Conservation (phyloP, 2,113 vertebrate species). For the Eptatretus burgeri region DNA sequence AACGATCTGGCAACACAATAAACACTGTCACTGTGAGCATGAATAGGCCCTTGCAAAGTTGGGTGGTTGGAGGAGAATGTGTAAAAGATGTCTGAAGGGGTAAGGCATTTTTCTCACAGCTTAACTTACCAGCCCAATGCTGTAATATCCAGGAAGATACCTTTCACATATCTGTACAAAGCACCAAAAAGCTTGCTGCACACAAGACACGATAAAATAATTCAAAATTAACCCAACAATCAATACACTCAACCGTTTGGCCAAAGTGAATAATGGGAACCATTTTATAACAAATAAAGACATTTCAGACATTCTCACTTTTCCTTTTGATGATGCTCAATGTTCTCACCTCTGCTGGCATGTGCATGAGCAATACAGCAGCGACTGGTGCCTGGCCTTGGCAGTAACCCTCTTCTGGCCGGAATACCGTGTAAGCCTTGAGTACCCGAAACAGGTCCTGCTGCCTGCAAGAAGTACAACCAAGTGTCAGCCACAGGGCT, state of each 20-base stretch:
- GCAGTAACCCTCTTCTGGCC: constrained; percentile 55
- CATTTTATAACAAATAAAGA: no score
- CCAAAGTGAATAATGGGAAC: no score
- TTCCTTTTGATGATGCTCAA: no score
- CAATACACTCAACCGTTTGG: no score
- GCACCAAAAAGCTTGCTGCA: constrained; percentile 72
- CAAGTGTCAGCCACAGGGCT: background rate
- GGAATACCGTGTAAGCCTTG: constrained; percentile 55
- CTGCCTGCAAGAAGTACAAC: constrained; percentile 21
- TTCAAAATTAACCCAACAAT: background rate
- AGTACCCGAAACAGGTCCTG: constrained; percentile 54
- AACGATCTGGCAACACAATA: no score
- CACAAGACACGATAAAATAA: background rate
- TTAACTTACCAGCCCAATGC: constrained; percentile 45
- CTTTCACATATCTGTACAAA: constrained; percentile 71
- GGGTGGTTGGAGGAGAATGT: no score
- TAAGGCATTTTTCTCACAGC: background rate
- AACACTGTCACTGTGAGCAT: no score
- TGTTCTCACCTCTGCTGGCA: constrained; percentile 43
- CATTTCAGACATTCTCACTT: no score
- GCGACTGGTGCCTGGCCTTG: constrained; percentile 64
- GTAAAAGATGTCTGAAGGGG: no score
- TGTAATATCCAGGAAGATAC: constrained; percentile 62
- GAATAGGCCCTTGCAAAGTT: no score
- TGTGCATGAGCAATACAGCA: constrained; percentile 60